Conservation (phyloP, 2,113 vertebrate genomes). For the Cephalophus harveyi region DNA sequence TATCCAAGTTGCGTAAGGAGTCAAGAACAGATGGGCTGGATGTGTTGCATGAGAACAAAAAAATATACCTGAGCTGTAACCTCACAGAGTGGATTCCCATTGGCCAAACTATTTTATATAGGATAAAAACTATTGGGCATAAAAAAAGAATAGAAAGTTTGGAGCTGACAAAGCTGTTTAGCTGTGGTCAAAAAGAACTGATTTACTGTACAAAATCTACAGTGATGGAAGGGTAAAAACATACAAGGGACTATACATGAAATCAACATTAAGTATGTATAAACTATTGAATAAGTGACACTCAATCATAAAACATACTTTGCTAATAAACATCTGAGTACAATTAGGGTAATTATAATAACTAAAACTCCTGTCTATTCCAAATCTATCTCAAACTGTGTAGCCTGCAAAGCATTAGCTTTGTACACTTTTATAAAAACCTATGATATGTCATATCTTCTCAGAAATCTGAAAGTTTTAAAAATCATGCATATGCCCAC, state of each 20-base stretch:
- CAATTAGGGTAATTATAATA: neutral
- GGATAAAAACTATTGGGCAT: neutral
- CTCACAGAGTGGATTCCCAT: neutral
- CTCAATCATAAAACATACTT: neutral
- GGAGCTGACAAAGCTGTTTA: neutral
- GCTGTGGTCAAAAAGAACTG: neutral
- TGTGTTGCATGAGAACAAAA: neutral
- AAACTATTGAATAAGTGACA: neutral
- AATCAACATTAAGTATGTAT: neutral
- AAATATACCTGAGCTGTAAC: neutral
- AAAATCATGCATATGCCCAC: neutral
- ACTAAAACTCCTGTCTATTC: neutral
- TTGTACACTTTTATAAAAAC: neutral
- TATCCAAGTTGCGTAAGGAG: neutral
- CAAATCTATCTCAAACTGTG: neutral
- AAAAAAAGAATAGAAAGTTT: neutral
- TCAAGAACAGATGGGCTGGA: constrained; percentile 28
- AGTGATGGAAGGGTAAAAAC: neutral
- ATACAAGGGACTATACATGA: neutral
- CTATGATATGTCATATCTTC: neutral
- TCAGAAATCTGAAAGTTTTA: neutral
- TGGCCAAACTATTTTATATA: neutral
- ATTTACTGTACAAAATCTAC: neutral
- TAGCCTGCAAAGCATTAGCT: neutral
- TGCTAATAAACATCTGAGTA: neutral